Percentiles rank a stretch among this genome's conserved stretches.
These are phyloP conservation scores for Drosophila persimilis DNA, from an alignment of 1,140 invertebrate genomes.

Conservation along the genomic window DNA sequence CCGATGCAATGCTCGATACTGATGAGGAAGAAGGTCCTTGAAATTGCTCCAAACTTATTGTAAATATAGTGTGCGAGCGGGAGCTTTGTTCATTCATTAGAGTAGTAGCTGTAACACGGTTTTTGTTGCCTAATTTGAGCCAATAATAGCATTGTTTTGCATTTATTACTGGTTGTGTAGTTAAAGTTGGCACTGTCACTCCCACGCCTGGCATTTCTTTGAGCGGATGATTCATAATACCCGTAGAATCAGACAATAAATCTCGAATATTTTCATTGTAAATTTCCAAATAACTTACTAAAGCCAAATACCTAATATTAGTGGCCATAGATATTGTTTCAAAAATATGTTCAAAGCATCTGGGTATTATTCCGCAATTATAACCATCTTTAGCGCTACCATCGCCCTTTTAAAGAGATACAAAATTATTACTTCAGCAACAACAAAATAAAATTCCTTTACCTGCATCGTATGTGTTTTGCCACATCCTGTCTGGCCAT, in stretches of 20 bases:
- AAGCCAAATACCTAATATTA: slow-evolving; percentile 92
- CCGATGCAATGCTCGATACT: not conserved
- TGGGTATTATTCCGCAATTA: slow-evolving; percentile 91
- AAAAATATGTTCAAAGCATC: slow-evolving; percentile 95
- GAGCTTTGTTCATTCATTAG: slow-evolving; percentile 97
- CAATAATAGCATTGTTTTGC: slow-evolving; percentile 90
- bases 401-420: slow-evolving; percentile 33
- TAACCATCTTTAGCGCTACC: slow-evolving; percentile 6
- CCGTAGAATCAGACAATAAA: slow-evolving; percentile 84
- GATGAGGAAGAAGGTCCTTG: slow-evolving; percentile 63
- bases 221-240: slow-evolving; percentile 84
- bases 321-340: slow-evolving; percentile 93
- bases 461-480: slow-evolving; percentile 94
- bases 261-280: slow-evolving; percentile 95
- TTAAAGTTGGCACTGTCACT: slow-evolving; percentile 89
- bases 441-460: slow-evolving; percentile 18
- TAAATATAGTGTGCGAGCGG: slow-evolving; percentile 95
- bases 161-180: slow-evolving; percentile 83
- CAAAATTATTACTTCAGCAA: no score
- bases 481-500: slow-evolving; percentile 94
- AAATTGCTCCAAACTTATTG: slow-evolving; percentile 93
- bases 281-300: slow-evolving; percentile 96
- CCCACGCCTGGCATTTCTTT: slow-evolving; percentile 92
- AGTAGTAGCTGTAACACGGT: slow-evolving; percentile 92
- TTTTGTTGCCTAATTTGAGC: slow-evolving; percentile 90